Percentiles rank a stretch among this genome's conserved stretches.
phyloP scores from a whole-genome alignment of 2,113 vertebrate genomes.

The Neopipo cinnamomea region DNA sequence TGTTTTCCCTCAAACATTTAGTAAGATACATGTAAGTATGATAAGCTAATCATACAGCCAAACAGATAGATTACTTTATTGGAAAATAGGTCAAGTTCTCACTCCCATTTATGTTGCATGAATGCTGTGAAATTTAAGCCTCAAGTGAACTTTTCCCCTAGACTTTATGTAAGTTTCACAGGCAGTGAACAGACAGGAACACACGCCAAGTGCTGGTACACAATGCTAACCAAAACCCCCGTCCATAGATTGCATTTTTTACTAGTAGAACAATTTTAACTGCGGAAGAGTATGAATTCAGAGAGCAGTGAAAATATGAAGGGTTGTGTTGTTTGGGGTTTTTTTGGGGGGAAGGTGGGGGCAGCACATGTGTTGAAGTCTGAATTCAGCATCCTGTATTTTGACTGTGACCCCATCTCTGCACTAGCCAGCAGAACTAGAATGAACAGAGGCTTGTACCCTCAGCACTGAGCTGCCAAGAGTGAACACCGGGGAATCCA shows the following conservation, averaged over 20 bases:
- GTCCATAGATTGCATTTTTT: not conserved
- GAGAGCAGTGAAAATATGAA: not conserved
- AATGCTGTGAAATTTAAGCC: constrained; percentile 9
- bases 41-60: not conserved
- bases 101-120: not conserved
- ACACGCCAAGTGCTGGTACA: not conserved
- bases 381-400: not conserved
- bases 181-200: not conserved
- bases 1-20: not conserved
- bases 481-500: not conserved
- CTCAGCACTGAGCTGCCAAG: not conserved
- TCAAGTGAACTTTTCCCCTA: not conserved
- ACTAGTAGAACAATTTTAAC: not conserved
- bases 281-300: not conserved
- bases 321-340: not conserved
- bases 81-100: constrained; percentile 8
- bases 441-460: not conserved
- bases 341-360: not conserved
- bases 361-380: not conserved
- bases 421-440: not conserved
- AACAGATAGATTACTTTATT: not conserved
- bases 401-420: not conserved
- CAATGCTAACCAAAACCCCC: not conserved
- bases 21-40: not conserved
- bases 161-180: not conserved